Evolutionary conservation across 2,797 vertebrate species (phyloP).

Genomic region (Pseudotriccus pelzelni): DNA sequence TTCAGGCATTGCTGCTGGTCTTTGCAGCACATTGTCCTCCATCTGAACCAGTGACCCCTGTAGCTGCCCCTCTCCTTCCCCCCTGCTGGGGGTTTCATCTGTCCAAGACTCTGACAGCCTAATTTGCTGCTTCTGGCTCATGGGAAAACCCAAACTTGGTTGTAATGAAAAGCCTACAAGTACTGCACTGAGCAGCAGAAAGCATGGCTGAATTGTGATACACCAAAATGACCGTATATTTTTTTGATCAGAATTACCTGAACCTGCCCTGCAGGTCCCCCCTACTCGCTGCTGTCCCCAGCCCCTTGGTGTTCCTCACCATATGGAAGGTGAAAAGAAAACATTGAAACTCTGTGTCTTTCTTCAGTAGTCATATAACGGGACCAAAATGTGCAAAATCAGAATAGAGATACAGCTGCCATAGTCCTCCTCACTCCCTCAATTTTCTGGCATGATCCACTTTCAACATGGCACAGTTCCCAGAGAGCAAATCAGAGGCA

Average conservation of each 20-base stretch:
- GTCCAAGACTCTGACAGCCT: not conserved
- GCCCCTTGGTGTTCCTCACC: not conserved
- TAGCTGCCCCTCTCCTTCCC: not conserved
- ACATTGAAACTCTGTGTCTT: not conserved
- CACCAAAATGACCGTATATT: not conserved
- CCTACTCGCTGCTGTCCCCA: not conserved
- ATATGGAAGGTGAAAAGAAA: not conserved
- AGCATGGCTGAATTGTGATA: rapidly evolving
- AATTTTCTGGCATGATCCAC: not conserved
- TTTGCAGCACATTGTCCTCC: rapidly evolving
- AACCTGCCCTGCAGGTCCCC: not conserved
- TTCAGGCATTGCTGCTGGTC: rapidly evolving
- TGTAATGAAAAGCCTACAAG: not conserved
- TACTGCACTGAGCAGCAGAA: not conserved
- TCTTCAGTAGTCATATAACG: not conserved
- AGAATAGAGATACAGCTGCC: not conserved
- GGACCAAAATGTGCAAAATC: not conserved
- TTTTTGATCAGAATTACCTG: not conserved
- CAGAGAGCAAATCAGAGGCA: not conserved
- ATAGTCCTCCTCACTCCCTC: not conserved
- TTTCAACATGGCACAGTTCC: not conserved
- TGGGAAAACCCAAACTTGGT: not conserved
- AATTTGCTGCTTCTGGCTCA: not conserved
- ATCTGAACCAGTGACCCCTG: rapidly evolving
- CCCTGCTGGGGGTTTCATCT: no score